phyloP scores from a whole-genome alignment of 2,888 invertebrate genomes.

The Drosophila fulvimacula region DNA sequence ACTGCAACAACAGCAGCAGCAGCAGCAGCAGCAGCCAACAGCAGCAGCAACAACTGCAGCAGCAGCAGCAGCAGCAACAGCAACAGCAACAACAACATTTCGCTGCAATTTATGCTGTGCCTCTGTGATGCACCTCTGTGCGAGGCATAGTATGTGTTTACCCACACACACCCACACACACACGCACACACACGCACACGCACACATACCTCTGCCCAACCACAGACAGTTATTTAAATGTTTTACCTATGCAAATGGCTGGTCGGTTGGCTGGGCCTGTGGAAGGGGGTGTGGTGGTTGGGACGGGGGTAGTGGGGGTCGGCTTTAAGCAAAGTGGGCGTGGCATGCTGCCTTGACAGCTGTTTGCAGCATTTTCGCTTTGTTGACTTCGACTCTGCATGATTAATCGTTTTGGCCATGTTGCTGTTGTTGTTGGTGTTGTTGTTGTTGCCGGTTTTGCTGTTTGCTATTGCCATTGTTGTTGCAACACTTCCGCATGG shows the following conservation, averaged over 20 bases:
- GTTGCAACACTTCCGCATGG: conserved; percentile 52
- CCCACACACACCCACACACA: conserved; percentile 33
- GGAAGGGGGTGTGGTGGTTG: too few relatives aligned
- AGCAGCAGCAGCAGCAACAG: conserved; percentile 39
- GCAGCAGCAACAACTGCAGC: conserved; percentile 26
- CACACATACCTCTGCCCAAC: conserved; percentile 1
- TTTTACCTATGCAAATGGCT: conserved; percentile 2
- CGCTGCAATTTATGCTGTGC: conserved; percentile 81
- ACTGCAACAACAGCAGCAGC: conserved; percentile 43
- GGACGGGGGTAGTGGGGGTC: neutral
- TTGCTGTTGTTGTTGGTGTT: conserved; percentile 20
- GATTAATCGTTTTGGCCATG: conserved; percentile 49
- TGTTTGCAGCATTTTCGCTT: conserved; percentile 12
- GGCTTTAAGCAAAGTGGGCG: conserved; percentile 3
- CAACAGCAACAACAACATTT: conserved; percentile 53
- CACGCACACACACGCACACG: conserved; percentile 8
- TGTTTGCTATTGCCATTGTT: conserved; percentile 35
- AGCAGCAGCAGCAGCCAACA: conserved; percentile 45
- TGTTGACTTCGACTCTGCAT: conserved; percentile 47
- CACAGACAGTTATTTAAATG: conserved; percentile 18
- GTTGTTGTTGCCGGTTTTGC: conserved; percentile 24
- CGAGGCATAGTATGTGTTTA: conserved; percentile 84
- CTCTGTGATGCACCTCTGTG: conserved; percentile 83
- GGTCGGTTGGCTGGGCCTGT: neutral
- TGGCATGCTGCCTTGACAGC: conserved; percentile 15